Evolutionary conservation across 2,797 vertebrate species (phyloP), one percentile per base, ranked within the genome.

Genomic region (Tragelaphus eurycerus): DNA sequence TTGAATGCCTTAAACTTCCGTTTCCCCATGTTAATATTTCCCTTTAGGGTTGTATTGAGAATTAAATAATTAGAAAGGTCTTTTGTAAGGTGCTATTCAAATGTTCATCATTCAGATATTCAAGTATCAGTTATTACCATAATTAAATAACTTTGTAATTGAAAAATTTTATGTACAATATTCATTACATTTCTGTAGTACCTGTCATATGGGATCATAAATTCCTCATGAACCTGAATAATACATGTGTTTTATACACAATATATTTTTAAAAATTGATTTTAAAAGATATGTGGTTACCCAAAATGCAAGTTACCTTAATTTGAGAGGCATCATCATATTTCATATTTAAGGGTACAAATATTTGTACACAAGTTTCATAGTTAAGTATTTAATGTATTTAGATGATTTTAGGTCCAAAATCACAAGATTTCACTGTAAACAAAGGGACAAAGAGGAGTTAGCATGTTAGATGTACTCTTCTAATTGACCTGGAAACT

Each of bases 61-160:
- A 93, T 59, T 86, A 84, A 94, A 64, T 55, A 67, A 52, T 31
- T 79, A 74, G 86, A 93, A 85, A 71, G 38, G 3, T 3, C 94
- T n/a, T 27, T 93, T 76, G 52, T 57, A 15, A 83, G 57, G 62
- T 83, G 60, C 50, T 84, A 71, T 89, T 88, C 43, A 60, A 86
- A 52, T 57, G 27, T 62, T 92, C 64, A 83, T 91, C 62, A 74
- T 92, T 93, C 55, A 84, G 46, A 59, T 81, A 82, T 50, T 84
- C 64, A 60, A 85, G 59, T 84, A 55, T 86, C 52, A 81, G 29
- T 93, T 96, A 95, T 86, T 84, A 43, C 16, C 25, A 25, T 93
- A 89, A 91, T 96, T 95, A 90, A 95, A 79, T 94, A 96, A 85
- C 95, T 88, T 83, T 86, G 48, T 79, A 97, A 95, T 79, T 92